Base-by-base conservation (phyloP, 2,797 vertebrate species). In the Peromyscus nudipes region DNA sequence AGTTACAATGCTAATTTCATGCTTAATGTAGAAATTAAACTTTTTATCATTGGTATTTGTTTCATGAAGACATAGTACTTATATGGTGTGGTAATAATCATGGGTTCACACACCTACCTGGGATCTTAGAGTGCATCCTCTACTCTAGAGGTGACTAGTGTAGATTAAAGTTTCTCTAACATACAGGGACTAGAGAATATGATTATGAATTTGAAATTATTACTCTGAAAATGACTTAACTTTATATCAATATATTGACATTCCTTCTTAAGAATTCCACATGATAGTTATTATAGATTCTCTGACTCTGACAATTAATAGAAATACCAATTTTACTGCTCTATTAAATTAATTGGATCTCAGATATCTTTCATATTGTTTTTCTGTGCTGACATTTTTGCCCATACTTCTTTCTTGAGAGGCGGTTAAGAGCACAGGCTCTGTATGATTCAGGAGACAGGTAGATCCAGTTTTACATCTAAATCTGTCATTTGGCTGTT, bases 181-280 rank as follows among this genome's bases (percentile, higher is more conserved):
- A 86, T 29, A n/a, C 1, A 81, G 87, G 62, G 21, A 40, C 37
- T 37, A 49, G 16, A 88, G 12, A 79, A 80, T 0, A 84, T 23
- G 6, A 19, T 57, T 89, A 6, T 37, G 23, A 92, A 93, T 71
- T 83, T 90, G 31, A 96, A 94, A 83, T 91, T 57, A 4, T 9
- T 60, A 27, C 37, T 94, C 29, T 80, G 37, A 91, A 96, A 91
- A 88, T 37, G 16, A 84, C 71, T 82, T 23, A 67, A 37, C 1
- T 92, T 43, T 57, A 71, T 57, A n/a, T 21, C 12, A 65, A 40
- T 73, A 62, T 13, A 86, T n/a, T 76, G 37, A 60, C 1, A 43
- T 94, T 11, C 4, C 82, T 94, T 97, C 29, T 25, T 79, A 82
- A 64, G 62, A 93, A 94, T 71, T 80, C 27, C n/a, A 69, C 2